These are phyloP conservation scores for Dasysyrphus tricinctus DNA, from an alignment of 2,888 invertebrate genomes.

Conservation along the genomic window DNA sequence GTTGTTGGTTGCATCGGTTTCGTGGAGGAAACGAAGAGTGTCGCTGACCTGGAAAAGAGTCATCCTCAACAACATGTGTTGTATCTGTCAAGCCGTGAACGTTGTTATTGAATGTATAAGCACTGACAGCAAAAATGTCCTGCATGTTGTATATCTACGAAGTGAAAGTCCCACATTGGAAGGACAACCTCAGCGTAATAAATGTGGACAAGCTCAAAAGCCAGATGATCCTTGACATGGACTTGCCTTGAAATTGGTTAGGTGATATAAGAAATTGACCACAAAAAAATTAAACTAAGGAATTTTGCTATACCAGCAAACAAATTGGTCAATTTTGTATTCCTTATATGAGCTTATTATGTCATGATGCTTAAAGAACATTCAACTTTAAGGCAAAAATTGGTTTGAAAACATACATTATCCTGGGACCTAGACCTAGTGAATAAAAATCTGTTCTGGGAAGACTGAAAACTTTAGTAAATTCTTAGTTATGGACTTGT, in stretches of 20 bases:
- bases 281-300: neutral
- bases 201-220: slow-evolving; percentile 44
- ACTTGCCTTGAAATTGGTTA: slow-evolving; percentile 35
- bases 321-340: neutral
- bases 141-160: slow-evolving; percentile 11
- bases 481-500: too few relatives aligned
- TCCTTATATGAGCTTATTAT: neutral
- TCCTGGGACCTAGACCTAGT: too few relatives aligned
- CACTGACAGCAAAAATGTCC: slow-evolving; percentile 40
- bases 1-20: slow-evolving; percentile 10
- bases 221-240: slow-evolving; percentile 36
- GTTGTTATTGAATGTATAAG: slow-evolving; percentile 49
- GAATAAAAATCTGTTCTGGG: too few relatives aligned
- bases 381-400: too few relatives aligned
- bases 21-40: slow-evolving; percentile 47
- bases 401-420: too few relatives aligned
- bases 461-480: too few relatives aligned
- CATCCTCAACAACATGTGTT: slow-evolving; percentile 25
- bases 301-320: neutral
- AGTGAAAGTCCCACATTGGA: slow-evolving; percentile 13
- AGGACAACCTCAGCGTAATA: slow-evolving; percentile 31
- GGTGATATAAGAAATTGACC: neutral
- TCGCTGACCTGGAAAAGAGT: slow-evolving; percentile 50
- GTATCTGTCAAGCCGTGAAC: slow-evolving; percentile 50
- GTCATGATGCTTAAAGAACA: too few relatives aligned